Evolutionary conservation across 1,140 invertebrate genomes (phyloP).

Genomic region (Lasioglossum albipes): DNA sequence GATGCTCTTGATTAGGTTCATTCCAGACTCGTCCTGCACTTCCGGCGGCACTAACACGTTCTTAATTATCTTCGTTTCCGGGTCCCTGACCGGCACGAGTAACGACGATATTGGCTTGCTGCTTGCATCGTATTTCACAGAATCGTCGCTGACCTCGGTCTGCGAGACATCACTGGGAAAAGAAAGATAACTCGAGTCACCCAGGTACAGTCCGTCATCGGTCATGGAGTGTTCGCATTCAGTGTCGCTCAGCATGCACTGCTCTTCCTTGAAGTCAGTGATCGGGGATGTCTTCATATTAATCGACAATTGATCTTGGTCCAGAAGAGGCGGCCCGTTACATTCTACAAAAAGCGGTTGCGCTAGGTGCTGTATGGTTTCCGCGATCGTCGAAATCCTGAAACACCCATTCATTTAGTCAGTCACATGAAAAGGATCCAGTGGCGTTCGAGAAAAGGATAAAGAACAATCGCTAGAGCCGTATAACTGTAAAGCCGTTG

Average conservation of each 20-base stretch:
- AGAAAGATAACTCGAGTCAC: background rate
- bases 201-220: background rate
- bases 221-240: background rate
- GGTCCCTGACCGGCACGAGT: conserved; percentile 3
- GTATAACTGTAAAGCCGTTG: background rate
- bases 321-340: background rate
- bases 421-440: conserved; percentile 2
- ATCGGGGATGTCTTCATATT: background rate
- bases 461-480: background rate
- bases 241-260: background rate
- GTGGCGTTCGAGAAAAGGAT: background rate
- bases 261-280: background rate
- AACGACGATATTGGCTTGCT: background rate
- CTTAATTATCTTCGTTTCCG: background rate
- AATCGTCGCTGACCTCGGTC: background rate
- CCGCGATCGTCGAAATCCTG: conserved; percentile 20
- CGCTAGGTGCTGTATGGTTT: background rate
- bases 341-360: conserved; percentile 10
- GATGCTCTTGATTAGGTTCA: conserved; percentile 27
- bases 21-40: background rate
- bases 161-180: background rate
- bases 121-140: background rate
- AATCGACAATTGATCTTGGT: background rate
- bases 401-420: conserved; percentile 43
- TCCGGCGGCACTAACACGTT: conserved; percentile 5